Evolutionary conservation across 2,888 invertebrate genomes (phyloP), one percentile per base, ranked within the genome.

Genomic region (Amphiduros pacificus): DNA sequence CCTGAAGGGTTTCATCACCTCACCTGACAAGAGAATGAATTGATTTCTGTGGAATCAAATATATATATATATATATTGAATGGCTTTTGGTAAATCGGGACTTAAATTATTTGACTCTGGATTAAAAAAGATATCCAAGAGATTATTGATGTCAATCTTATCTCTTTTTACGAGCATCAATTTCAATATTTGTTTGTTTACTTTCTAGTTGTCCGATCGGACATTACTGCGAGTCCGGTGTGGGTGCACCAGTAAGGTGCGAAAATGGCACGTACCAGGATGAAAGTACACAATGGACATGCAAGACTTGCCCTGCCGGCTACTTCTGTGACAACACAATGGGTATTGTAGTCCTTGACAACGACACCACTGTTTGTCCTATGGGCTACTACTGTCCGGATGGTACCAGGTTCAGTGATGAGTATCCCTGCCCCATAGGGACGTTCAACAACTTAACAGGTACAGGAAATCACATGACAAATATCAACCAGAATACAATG

Each of bases 281-380:
- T 32, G 63, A 71, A 55, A 66, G 65, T 26, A 74, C 74, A 4
- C 74, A 75, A 63, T 65, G 67, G 3, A 56, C 61, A 17, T 79
- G 79, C 66, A 74, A 74, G 36, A 59, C 62, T 0, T 79, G 79
- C 64, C 77, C 77, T 4, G 70, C 76, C 0, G 78, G 80, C 11
- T 79, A 80, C 62, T 77, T 74, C 74, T 80, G 80, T 70, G 79
- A 80, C 67, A 80, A 80, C 70, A 79, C 78, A 9, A 68, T 74
- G 66, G 61, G 62, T 28, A 77, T 78, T 44, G 77, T 78, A 5
- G 66, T 75, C 20, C 73, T 79, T 36, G 76, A 78, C 68, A 72
- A 72, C 51, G 73, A 75, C 9, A 69, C 73, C 14, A 77, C 73
- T 1, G 64, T 65, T 11, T 80, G 80, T 65, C 64, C 71, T 17